Evolutionary conservation across 2,797 vertebrate species (phyloP), one percentile per base, ranked within the genome.

Genomic region (Thripadectes ignobilis): DNA sequence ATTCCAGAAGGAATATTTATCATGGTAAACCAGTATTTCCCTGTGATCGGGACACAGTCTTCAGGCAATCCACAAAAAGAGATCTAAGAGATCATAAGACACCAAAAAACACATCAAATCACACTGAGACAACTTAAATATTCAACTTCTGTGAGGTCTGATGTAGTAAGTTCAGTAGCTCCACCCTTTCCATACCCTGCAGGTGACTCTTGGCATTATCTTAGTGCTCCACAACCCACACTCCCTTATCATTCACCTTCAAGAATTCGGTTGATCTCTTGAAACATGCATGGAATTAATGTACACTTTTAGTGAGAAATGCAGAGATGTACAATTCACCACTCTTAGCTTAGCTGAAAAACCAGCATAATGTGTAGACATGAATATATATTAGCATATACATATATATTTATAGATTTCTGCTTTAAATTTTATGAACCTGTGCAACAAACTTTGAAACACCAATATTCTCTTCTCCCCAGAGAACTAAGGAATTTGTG

Each of bases 191-290:
- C 32, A 38, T 76, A 66, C 16, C 39, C 93, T 88, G 69, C 83
- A 95, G 85, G 90, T 93, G 83, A 78, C 80, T 89, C 71, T 46
- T 79, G 63, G 55, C 1, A 27, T 85, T 96, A 97, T 96, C 96
- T 88, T 45, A 41, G 66, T 10, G 34, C 34, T 82, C 90, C 95
- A 95, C 85, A 96, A 88, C 85, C 80, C 63, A 36, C 85, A 30
- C 19, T 82, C 29, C 26, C 83, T 96, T 96, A 97, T 95, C 94
- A 75, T 69, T 55, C 77, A 52, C 74, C 63, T 84, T 88, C 96
- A 94, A 92, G 93, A 94, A 86, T 62, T 90, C 55, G 67, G 94
- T 21, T 81, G 92, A 41, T 86, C 80, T 82, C 94, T 76, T 78
- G 41, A 82, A 93, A 91, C 86, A 79, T 0, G 0, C 92, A 65